These are phyloP conservation scores for Melanerpes formicivorus DNA, from an alignment of 2,113 vertebrate genomes.

Conservation along the genomic window DNA sequence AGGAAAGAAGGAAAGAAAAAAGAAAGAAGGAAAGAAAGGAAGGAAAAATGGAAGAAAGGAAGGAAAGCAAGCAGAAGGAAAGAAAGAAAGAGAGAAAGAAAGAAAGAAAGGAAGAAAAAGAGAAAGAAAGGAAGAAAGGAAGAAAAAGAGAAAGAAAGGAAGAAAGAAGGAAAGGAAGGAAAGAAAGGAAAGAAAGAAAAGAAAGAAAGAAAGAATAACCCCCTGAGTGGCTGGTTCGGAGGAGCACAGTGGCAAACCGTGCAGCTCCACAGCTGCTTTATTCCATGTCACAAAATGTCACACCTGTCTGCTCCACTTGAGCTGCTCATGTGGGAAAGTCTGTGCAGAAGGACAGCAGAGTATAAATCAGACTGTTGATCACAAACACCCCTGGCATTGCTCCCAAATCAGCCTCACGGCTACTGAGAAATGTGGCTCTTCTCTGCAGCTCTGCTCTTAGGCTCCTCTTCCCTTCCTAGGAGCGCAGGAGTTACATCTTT, in stretches of 20 bases:
- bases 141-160: too few species aligned
- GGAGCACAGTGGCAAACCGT: accelerated
- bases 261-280: background rate
- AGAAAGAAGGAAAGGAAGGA: too few species aligned
- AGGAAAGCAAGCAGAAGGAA: too few species aligned
- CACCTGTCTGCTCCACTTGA: background rate
- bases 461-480: background rate
- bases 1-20: too few species aligned
- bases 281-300: background rate
- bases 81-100: too few species aligned
- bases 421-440: background rate
- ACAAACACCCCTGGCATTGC: accelerated
- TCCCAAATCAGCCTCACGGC: background rate
- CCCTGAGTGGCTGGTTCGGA: background rate
- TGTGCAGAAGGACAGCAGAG: background rate
- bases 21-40: too few species aligned
- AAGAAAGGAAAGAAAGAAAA: background rate
- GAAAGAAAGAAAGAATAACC: background rate
- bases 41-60: too few species aligned
- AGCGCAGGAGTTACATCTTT: background rate
- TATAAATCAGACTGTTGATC: background rate
- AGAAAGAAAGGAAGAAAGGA: too few species aligned
- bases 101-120: too few species aligned
- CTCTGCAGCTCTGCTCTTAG: background rate
- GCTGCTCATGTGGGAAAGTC: background rate